Evolutionary conservation across 2,113 vertebrate genomes (phyloP), one percentile per base, ranked within the genome.

Genomic region (Thinocorus orbignyianus): DNA sequence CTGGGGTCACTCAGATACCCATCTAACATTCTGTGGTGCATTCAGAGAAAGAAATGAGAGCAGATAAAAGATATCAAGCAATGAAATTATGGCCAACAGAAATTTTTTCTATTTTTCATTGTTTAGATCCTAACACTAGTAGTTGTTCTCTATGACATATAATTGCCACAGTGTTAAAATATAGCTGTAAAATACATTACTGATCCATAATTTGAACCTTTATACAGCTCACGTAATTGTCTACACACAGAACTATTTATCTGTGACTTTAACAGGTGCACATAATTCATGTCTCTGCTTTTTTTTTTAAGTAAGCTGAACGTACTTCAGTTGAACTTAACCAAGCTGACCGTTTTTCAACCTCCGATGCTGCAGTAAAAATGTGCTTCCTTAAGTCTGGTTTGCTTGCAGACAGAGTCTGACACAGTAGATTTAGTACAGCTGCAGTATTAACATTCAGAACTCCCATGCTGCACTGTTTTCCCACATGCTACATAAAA

Each of bases 391-490:
- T 97, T 96, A 93, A 97, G 95, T 95, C 93, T 98, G 93, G 71
- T 91, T 97, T 88, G 87, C 86, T 95, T 92, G 78, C 95, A 96
- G 93, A 86, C 86, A 77, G 88, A 94, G 92, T 80, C 85, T 97
- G 98, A 94, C 97, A 96, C 88, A 72, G 95, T 97, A 97, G 97
- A 97, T 97, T 97, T 97, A 97, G 96, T 97, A 87, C 86, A 97
- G 95, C 97, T 97, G 96, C 97, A 97, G 95, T 97, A 97, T 97
- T 97, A 95, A 95, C 55, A 84, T 97, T 96, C 89, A 91, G 72
- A 97, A 91, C 91, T 94, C 96, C 96, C 93, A 71, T 95, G 96
- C 96, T 96, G 86, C 95, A 94, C 68, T 77, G 86, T 97, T 98
- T 96, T 94, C 95, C 97, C 97, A 97, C 81, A 65, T 97, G 97